Percentiles rank a stretch among this genome's conserved stretches.
phyloP scores from a whole-genome alignment of 2,888 invertebrate species.

The Psococerastis gibbosa region DNA sequence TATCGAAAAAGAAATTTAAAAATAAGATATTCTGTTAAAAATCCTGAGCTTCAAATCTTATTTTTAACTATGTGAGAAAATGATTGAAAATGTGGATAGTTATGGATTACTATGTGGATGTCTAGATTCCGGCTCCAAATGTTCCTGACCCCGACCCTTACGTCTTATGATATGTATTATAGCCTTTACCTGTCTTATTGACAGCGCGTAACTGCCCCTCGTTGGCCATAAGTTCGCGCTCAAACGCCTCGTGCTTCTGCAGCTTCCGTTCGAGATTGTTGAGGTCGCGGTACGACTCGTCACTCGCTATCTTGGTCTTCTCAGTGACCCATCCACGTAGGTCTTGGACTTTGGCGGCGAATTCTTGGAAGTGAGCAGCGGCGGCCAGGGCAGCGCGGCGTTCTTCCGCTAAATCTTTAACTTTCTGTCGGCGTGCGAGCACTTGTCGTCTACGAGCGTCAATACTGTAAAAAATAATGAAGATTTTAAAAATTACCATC shows the following conservation, averaged over 20 bases:
- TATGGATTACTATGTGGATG: too few relatives aligned
- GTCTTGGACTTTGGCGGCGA: slow-evolving; percentile 82
- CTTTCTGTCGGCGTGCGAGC: slow-evolving; percentile 47
- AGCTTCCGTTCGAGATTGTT: slow-evolving; percentile 77
- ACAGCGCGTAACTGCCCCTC: slow-evolving; percentile 78
- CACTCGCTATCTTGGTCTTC: slow-evolving; percentile 76
- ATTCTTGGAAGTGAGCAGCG: slow-evolving; percentile 79
- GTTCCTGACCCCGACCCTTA: too few relatives aligned
- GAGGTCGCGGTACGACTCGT: slow-evolving; percentile 82
- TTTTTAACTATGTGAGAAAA: too few relatives aligned
- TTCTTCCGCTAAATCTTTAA: slow-evolving; percentile 53
- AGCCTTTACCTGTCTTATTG: slow-evolving; percentile 47
- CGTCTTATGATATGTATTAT: too few relatives aligned
- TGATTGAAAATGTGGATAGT: too few relatives aligned
- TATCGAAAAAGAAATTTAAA: too few relatives aligned
- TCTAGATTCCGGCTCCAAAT: too few relatives aligned
- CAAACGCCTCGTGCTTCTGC: slow-evolving; percentile 94
- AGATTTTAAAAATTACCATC: too few relatives aligned
- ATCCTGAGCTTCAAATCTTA: too few relatives aligned
- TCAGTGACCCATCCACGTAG: slow-evolving; percentile 78
- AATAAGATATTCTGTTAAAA: too few relatives aligned
- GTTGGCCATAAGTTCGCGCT: slow-evolving; percentile 83
- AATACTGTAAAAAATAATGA: too few relatives aligned
- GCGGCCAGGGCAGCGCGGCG: slow-evolving; percentile 58
- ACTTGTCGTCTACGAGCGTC: slow-evolving; percentile 55